Conservation (phyloP, 1,140 invertebrate species). For the Heliconius nattereri region DNA sequence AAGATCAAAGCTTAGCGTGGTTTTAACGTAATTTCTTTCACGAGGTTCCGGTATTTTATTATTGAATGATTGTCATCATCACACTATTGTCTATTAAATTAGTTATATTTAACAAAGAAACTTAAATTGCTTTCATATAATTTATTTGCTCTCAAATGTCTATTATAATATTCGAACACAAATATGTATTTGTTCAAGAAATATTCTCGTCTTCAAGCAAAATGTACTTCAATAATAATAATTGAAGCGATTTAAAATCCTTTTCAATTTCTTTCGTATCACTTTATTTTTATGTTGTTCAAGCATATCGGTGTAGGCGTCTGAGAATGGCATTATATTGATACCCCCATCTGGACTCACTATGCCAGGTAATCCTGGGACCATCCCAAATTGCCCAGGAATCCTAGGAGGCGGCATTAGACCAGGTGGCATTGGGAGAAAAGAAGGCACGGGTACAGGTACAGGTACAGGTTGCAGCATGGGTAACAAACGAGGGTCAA, state of each 20-base stretch:
- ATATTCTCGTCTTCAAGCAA: neutral
- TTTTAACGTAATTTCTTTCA: neutral
- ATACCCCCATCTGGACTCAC: constrained; percentile 64
- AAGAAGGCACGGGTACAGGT: neutral
- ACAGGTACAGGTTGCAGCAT: neutral
- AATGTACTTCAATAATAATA: neutral
- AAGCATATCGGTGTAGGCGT: constrained; percentile 64
- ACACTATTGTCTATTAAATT: too few relatives aligned
- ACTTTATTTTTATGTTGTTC: constrained; percentile 66
- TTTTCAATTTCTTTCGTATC: constrained; percentile 53
- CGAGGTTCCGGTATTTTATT: neutral
- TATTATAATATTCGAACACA: too few relatives aligned
- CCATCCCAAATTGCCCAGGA: constrained; percentile 46
- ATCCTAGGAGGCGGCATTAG: constrained; percentile 22
- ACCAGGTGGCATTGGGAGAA: constrained; percentile 18
- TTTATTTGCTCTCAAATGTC: neutral
- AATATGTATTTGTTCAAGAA: neutral
- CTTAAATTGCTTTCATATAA: neutral
- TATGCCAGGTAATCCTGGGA: constrained; percentile 64
- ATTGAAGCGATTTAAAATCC: constrained; percentile 50
- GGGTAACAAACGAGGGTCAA: neutral
- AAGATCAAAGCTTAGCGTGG: neutral
- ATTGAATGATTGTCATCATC: neutral
- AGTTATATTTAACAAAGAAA: too few relatives aligned
- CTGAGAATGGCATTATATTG: constrained; percentile 72